Percentiles rank a stretch among this genome's conserved stretches.
Conservation (phyloP, 2,888 invertebrate species). For the Lasioglossum leucozonium region DNA sequence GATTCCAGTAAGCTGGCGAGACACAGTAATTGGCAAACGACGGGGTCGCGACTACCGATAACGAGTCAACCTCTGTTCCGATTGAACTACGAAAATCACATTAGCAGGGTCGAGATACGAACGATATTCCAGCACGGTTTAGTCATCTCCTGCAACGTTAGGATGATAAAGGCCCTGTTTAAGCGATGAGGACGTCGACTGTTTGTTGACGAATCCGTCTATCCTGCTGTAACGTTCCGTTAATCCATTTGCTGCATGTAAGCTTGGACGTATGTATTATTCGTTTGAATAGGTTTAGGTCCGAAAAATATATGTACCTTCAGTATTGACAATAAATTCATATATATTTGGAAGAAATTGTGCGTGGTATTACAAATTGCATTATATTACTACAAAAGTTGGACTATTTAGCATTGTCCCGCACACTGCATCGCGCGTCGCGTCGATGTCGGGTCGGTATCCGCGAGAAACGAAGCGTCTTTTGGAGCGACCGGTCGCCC, state of each 20-base stretch:
- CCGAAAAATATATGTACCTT: no score
- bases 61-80: conserved; percentile 52
- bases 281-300: not conserved
- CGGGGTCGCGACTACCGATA: conserved; percentile 49
- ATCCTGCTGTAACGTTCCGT: not conserved
- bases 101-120: conserved; percentile 41
- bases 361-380: no score
- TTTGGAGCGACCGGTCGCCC: conserved; percentile 8
- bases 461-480: conserved; percentile 29
- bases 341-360: no score
- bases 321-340: no score
- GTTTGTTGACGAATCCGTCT: conserved; percentile 5
- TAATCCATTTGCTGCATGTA: not conserved
- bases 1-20: conserved; percentile 39
- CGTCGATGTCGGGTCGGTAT: not conserved
- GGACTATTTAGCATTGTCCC: no score
- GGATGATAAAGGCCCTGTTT: conserved; percentile 7
- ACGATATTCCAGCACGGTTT: conserved; percentile 52
- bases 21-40: conserved; percentile 51
- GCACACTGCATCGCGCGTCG: no score
- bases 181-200: not conserved
- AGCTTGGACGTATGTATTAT: not conserved
- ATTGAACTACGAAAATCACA: conserved; percentile 54
- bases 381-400: no score
- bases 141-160: conserved; percentile 28